Evolutionary conservation across 2,888 invertebrate species (phyloP).

Genomic region (Phoenoteleia sp.): DNA sequence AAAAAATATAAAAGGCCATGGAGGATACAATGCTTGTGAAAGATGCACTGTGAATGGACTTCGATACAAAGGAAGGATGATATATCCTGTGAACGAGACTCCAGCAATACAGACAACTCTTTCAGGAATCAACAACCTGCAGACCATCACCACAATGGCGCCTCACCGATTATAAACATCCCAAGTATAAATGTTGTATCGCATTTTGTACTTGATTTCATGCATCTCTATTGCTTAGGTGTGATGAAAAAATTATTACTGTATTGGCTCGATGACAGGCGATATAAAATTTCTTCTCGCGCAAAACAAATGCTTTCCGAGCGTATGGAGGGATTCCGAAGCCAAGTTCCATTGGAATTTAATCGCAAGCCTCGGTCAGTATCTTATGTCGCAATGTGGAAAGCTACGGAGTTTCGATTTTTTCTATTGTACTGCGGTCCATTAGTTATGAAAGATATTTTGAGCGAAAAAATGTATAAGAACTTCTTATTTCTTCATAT

Average conservation of each 20-base stretch:
- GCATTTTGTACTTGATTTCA: slow-evolving; percentile 56
- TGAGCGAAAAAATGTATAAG: too few species aligned
- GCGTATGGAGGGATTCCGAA: not conserved
- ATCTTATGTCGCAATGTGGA: too few species aligned
- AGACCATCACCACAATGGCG: slow-evolving; percentile 39
- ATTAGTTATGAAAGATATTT: too few species aligned
- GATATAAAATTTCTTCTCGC: not conserved
- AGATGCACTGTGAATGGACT: slow-evolving; percentile 57
- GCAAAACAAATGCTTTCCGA: not conserved
- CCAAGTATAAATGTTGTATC: slow-evolving; percentile 43
- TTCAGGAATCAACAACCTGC: slow-evolving; percentile 45
- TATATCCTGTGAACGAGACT: slow-evolving; percentile 30
- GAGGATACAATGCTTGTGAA: slow-evolving; percentile 69
- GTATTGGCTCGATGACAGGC: slow-evolving; percentile 38
- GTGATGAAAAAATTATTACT: slow-evolving; percentile 49
- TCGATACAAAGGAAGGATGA: slow-evolving; percentile 15
- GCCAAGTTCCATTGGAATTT: not conserved
- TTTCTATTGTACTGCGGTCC: too few species aligned
- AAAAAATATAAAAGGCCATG: slow-evolving; percentile 68
- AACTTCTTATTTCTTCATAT: too few species aligned
- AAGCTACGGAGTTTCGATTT: too few species aligned
- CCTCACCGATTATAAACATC: slow-evolving; percentile 44
- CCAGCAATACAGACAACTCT: slow-evolving; percentile 43
- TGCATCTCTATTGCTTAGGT: slow-evolving; percentile 36
- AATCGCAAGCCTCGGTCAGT: not conserved